A percentile compares a stretch with the other conserved stretches of the same genome.
Evolutionary conservation across 23 tunicate species (phyloP).

Genomic region (Oikopleura dioica): DNA sequence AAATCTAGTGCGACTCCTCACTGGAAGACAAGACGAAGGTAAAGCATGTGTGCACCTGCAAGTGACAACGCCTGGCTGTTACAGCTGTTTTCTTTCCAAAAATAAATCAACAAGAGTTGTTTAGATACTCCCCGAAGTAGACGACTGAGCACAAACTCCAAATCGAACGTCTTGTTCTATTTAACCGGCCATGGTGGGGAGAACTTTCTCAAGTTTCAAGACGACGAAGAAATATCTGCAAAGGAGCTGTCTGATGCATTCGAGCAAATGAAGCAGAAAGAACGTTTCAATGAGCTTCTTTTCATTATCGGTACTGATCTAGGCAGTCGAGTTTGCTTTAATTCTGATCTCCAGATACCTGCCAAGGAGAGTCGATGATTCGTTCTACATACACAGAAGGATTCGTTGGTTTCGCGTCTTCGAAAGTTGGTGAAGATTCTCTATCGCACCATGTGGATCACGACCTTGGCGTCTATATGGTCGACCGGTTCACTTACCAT

Average conservation of each 20-base stretch:
- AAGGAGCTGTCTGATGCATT: constrained; percentile 68
- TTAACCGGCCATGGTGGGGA: constrained; percentile 87
- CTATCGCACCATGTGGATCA: constrained; percentile 77
- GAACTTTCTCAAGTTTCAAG: constrained; percentile 46
- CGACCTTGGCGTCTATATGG: constrained; percentile 53
- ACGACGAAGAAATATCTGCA: constrained; percentile 46
- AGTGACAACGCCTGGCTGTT: too few relatives aligned
- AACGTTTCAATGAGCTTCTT: constrained; percentile 46
- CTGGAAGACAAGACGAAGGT: constrained; percentile 27
- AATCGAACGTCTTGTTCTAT: constrained; percentile 44
- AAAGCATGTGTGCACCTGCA: too few relatives aligned
- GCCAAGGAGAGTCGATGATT: constrained; percentile 82
- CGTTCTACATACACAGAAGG: constrained; percentile 40
- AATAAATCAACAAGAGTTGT: too few relatives aligned
- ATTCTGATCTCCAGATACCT: constrained; percentile 18
- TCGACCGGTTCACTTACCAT: constrained; percentile 65
- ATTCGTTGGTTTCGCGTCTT: constrained; percentile 42
- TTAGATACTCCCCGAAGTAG: constrained; percentile 49
- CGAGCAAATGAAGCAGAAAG: constrained; percentile 64
- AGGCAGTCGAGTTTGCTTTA: too few relatives aligned
- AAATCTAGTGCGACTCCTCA: constrained; percentile 57
- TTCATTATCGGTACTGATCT: constrained; percentile 67
- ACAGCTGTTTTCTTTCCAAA: too few relatives aligned
- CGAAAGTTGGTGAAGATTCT: constrained; percentile 72
- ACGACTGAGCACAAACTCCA: constrained; percentile 39